Evolutionary conservation across 2,888 invertebrate species (phyloP), one percentile per base, ranked within the genome.

Genomic region (Rutpela maculata): DNA sequence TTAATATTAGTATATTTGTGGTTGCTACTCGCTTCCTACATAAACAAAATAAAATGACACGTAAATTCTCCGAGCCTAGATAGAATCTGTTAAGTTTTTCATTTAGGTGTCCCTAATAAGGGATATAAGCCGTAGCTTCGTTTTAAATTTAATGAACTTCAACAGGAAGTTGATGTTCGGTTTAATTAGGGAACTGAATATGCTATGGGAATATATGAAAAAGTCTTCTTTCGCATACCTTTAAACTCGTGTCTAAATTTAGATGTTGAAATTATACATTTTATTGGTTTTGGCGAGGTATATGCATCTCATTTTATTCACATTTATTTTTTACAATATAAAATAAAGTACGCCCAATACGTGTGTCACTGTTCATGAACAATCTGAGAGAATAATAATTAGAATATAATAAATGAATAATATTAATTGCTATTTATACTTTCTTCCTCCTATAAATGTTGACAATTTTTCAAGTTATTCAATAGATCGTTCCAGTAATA

Each of bases 121-220:
- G 82, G 79, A 81, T 82, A 75, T 77, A 71, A 67, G 62, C 65
- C 63, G 72, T 73, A 65, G 77, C 60, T 71, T 56, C 75, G 26
- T 59, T 66, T 75, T 18, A 73, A 78, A 80, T 80, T 85, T 87
- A 87, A 87, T 86, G 85, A 87, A 86, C 82, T 82, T 80, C 74
- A 82, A 85, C 86, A 86, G 87, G 87, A 87, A 86, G 85, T 82
- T 79, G 84, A 82, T 80, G 86, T 85, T 86, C 83, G 76, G 80
- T 86, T 87, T 87, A 87, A 87, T 87, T 87, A 86, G 85, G 84
- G 81, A 76, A 78, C 76, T 79, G 81, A 82, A 84, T 84, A 78
- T 77, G 79, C 80, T 80, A 80, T 83, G 83, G 81, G 84, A 79
- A 79, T 75, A 77, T 65, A 78, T 65, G 76, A 75, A 72, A 62